Conservation (phyloP, 2,113 vertebrate genomes). For the Apistogramma diplotaenia region DNA sequence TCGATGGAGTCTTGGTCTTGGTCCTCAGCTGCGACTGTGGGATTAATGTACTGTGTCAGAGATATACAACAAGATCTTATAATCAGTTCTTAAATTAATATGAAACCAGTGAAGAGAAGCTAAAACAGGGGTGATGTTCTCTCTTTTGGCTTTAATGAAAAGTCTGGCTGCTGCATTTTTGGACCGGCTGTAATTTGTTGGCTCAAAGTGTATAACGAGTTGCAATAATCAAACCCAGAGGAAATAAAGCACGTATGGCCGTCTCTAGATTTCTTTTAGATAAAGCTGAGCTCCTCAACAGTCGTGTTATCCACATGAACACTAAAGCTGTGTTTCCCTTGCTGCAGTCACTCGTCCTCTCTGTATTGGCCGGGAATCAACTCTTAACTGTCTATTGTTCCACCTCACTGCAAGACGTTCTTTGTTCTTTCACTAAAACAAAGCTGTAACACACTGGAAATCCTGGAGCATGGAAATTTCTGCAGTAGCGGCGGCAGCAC, state of each 20-base stretch:
- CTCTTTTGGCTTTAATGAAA: neutral
- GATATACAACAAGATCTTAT: neutral
- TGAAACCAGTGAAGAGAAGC: neutral
- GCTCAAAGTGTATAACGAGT: neutral
- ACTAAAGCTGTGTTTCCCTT: neutral
- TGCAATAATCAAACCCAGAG: neutral
- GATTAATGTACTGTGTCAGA: neutral
- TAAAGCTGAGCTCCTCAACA: neutral
- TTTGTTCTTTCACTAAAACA: neutral
- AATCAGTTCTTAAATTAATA: neutral
- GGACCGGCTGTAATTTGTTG: no score
- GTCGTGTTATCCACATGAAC: neutral
- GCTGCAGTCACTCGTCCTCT: neutral
- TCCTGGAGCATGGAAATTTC: neutral
- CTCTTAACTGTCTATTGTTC: neutral
- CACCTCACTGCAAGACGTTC: neutral
- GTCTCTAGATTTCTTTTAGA: neutral
- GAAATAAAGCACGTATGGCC: neutral
- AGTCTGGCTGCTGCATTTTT: neutral
- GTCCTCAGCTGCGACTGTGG: no score
- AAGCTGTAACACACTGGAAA: neutral
- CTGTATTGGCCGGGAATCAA: neutral
- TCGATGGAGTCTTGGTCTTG: no score
- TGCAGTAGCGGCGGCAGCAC: conserved; percentile 1
- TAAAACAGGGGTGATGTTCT: neutral